Evolutionary conservation across 1,140 invertebrate genomes (phyloP).

Genomic region (Philopotamus ludificatus): DNA sequence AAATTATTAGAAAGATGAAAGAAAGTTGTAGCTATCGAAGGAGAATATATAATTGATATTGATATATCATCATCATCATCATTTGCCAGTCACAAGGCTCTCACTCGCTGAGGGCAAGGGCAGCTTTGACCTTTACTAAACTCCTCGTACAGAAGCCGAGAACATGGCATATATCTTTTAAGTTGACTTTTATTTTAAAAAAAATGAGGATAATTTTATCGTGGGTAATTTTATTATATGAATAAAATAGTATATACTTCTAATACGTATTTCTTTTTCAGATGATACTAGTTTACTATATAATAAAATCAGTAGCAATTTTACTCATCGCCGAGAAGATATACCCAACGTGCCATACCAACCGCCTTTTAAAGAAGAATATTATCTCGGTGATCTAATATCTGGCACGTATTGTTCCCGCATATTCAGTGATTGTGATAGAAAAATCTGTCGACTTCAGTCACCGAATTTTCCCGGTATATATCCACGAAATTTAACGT

Average conservation of each 20-base stretch:
- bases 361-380: constrained; percentile 53
- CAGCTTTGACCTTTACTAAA: too few relatives aligned
- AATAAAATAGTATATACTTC: background rate
- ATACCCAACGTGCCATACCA: background rate
- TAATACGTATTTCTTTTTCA: constrained; percentile 1
- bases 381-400: constrained; percentile 80
- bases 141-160: too few relatives aligned
- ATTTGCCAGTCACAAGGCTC: too few relatives aligned
- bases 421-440: constrained; percentile 86
- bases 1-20: too few relatives aligned
- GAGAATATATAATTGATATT: too few relatives aligned
- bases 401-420: constrained; percentile 85
- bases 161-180: too few relatives aligned
- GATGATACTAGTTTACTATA: constrained; percentile 26
- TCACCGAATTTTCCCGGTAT: constrained; percentile 90
- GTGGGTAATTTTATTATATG: background rate
- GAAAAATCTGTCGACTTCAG: constrained; percentile 80
- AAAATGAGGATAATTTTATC: too few relatives aligned
- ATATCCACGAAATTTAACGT: constrained; percentile 86
- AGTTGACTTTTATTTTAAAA: too few relatives aligned
- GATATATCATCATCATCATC: too few relatives aligned
- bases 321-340: background rate
- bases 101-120: too few relatives aligned
- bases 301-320: too few relatives aligned
- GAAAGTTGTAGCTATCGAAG: too few relatives aligned